Evolutionary conservation across 2,113 vertebrate species (phyloP), one percentile per base, ranked within the genome.

Genomic region (Bungarus multicinctus): DNA sequence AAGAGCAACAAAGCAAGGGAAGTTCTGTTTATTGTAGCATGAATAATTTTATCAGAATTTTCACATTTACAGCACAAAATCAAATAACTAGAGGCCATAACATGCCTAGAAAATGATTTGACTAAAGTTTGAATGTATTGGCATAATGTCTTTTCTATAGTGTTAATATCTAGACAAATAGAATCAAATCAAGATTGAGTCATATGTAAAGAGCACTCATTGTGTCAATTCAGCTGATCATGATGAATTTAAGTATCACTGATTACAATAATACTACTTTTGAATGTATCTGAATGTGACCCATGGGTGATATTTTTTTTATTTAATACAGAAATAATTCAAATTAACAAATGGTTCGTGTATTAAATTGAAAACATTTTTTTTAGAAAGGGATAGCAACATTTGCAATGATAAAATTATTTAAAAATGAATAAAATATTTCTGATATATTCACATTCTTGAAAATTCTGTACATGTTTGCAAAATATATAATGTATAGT

Each of bases 381-480:
- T 47, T 91, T 95, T 74, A 90, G 85, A 88, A 93, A 92, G 95
- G 95, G 96, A 95, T 94, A 94, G 94, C 39, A 94, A 95, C 45
- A 90, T 43, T 90, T 86, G 91, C 0, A 94, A 94, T 93, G 94
- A 97, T 90, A 95, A 95, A 87, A 96, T 95, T 92, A 93, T 43
- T 90, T 39, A 50, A 58, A 91, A 81, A 20, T 97, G 97, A 97
- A 93, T 95, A 95, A 97, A 97, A 98, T 97, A 27, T 96, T 97
- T 98, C 97, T 98, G 98, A 97, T 97, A 93, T 95, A 95, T 95
- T 95, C 96, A 97, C 97, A 97, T 97, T 96, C 95, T 97, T 96
- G 96, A 98, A 98, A 98, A 98, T 98, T 98, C 97, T 98, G 97
- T 97, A 96, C 98, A 97, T 97, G 97, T 98, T 90, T 93, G 55